These are phyloP conservation scores for Dasypogon diadema DNA, from an alignment of 2,888 invertebrate species.

Conservation along the genomic window DNA sequence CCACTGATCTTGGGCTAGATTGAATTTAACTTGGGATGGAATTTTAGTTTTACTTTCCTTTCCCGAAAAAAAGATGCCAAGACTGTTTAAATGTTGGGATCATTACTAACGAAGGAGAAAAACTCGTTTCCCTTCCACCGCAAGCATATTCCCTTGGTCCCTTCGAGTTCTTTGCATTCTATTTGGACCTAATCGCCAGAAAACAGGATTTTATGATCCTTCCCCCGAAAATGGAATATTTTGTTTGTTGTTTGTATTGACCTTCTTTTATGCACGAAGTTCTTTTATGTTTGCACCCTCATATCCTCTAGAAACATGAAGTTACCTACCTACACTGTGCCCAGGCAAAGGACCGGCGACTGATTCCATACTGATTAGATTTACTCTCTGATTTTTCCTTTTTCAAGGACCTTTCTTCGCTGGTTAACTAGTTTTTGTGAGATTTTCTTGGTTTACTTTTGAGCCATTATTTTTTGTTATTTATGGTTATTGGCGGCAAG, in stretches of 20 bases:
- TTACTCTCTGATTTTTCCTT: conserved; percentile 27
- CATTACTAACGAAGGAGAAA: not conserved
- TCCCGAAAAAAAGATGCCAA: not conserved
- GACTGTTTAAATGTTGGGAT: not conserved
- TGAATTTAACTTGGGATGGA: conserved; percentile 3
- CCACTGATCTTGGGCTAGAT: conserved; percentile 15
- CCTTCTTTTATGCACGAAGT: conserved; percentile 1
- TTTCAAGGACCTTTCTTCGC: conserved; percentile 43
- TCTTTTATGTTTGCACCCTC: conserved; percentile 14
- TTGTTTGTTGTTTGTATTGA: conserved; percentile 2
- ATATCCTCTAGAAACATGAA: not conserved
- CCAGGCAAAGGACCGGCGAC: not conserved
- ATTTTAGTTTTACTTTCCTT: not conserved
- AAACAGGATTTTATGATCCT: conserved; percentile 47
- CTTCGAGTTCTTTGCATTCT: not conserved
- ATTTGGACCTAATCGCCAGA: conserved; percentile 17
- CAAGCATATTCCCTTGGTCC: not conserved
- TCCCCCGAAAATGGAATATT: conserved; percentile 2
- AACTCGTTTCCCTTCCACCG: not conserved
- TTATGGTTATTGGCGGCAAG: conserved; percentile 16
- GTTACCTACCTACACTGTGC: too few relatives aligned
- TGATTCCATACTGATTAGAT: conserved; percentile 29
- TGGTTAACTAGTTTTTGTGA: conserved; percentile 36
- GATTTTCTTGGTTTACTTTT: not conserved
- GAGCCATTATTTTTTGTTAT: conserved; percentile 13